Evolutionary conservation across 2,888 invertebrate species (phyloP), one percentile per base, ranked within the genome.

Genomic region (Megastigmus dorsalis): DNA sequence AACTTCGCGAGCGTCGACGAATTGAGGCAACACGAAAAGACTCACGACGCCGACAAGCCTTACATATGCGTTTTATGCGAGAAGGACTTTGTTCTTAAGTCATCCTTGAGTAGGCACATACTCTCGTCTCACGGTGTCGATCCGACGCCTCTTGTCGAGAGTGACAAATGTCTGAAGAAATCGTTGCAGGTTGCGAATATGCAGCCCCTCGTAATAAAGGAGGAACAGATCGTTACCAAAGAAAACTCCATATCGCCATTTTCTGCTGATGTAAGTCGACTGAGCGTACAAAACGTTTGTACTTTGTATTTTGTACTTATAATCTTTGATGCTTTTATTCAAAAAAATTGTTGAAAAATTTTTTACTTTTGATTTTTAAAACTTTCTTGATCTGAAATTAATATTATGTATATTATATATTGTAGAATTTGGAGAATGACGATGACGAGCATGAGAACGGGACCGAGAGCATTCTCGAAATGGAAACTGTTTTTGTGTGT

Each of bases 61-160:
- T 90, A 88, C 78, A 83, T 88, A 30, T 91, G 91, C 81, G 83
- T 90, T 62, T 79, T 91, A n/a, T 91, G 91, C 78, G 89, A 90
- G 62, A 86, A 88, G 77, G 88, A 89, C 72, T 90, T 90, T 74
- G 82, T 84, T 1, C 82, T 88, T 13, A 87, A 89, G 52, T 84
- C 89, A 4, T 87, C 88, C n/a, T 81, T 91, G 63, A 89, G 89
- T 20, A 83, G 88, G 74, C 91, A 91, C 78, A 89, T 91, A 52
- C 86, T 89, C 63, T 88, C 89, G 52, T 84, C 85, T n/a, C 91
- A 91, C 77, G 89, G 89, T 0, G 89, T 90, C 41, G 90, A 90
- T 82, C 89, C 88, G 80, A 84, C 82, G 82, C 80, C 89, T 79
- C 82, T 87, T 82, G 52, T 85, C 26, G 84, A 86, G 48, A 85